Conservation (phyloP, 2,113 vertebrate genomes). For the Vulpes vulpes region DNA sequence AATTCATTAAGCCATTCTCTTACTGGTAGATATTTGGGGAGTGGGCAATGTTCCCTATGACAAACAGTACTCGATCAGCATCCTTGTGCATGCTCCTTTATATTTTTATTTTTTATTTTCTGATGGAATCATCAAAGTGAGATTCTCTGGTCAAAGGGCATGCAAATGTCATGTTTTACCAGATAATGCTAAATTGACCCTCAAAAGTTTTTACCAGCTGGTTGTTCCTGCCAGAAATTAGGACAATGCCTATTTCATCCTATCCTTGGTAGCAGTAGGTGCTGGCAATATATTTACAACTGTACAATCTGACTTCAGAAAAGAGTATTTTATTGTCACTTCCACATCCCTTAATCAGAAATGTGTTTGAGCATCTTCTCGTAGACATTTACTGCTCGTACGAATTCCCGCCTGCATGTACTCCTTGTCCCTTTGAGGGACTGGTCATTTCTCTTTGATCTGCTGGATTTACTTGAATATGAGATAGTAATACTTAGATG, state of each 20-base stretch:
- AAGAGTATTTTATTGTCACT: background rate
- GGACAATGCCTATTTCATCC: background rate
- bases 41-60: background rate
- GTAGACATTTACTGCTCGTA: background rate
- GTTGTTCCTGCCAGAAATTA: background rate
- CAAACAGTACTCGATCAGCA: background rate
- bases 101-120: constrained; percentile 32
- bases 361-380: background rate
- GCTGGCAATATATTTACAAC: background rate
- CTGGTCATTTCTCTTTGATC: background rate
- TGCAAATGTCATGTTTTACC: constrained; percentile 16
- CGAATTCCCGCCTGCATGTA: accelerated
- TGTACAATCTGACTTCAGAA: background rate
- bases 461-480: background rate
- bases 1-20: background rate
- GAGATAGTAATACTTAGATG: background rate
- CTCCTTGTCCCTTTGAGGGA: background rate
- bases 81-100: background rate
- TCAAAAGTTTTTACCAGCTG: background rate
- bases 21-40: background rate
- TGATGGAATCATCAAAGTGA: constrained; percentile 24
- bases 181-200: background rate
- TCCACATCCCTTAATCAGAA: background rate
- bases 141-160: background rate
- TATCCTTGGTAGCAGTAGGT: background rate